Evolutionary conservation across 2,113 vertebrate genomes (phyloP), one percentile per base, ranked within the genome.

Genomic region (Baryphthengus martii): DNA sequence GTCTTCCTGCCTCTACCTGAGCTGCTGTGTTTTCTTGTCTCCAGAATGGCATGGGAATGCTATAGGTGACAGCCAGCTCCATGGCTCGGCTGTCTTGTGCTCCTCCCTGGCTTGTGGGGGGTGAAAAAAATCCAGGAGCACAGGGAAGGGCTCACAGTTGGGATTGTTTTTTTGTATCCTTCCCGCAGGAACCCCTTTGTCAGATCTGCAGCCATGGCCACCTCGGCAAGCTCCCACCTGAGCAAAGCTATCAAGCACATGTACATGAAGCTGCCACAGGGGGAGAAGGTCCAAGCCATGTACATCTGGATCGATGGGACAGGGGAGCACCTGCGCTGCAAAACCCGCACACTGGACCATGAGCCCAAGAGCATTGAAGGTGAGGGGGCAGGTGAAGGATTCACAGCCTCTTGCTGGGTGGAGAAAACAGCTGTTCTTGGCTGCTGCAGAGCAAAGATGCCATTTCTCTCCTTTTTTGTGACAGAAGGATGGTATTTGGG

Each of bases 271-370:
- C 98, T 99, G 95, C 98, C 99, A 2, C 99, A 99, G 86, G 99
- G 98, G 1, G 98, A 99, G 50, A 98, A 98, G 92, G 98, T 99
- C 14, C 99, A 99, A 66, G 99, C 97, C 70, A 99, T 99, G 98
- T 99, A 99, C 95, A 98, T 99, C 95, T 99, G 99, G 99, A 98
- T 99, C 2, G 99, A 99, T 25, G 99, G 99, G 23, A 99, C 99
- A 0, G 99, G 99, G 53, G 99, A 99, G 86, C 98, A 98, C 9
- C 97, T 99, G 17, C 98, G 99, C 55, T 99, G 99, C 88, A 99
- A 99, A 96, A 99, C 99, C 56, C 98, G 98, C 65, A 99, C 99
- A 10, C 95, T 99, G 96, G 99, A 99, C 95, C 97, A 61, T 1
- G 99, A 99, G 81, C 99, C 99, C 82, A 99, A 99, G 97, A 98